These are phyloP conservation scores for Menura novaehollandiae DNA, from an alignment of 2,113 vertebrate species.

Conservation along the genomic window DNA sequence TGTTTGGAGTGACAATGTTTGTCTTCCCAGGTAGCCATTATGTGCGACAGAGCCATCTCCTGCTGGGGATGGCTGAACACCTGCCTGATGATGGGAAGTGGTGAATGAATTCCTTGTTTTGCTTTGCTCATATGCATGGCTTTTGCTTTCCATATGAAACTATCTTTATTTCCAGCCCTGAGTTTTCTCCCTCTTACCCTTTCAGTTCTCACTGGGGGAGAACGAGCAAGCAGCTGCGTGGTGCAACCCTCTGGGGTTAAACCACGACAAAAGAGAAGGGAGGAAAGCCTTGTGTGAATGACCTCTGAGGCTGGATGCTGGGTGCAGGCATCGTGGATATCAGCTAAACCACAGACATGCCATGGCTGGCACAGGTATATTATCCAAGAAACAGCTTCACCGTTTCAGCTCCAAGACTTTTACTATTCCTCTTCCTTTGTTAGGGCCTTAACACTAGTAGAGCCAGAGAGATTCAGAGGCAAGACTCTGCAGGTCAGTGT, in stretches of 20 bases:
- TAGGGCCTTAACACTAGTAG: background rate
- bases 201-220: background rate
- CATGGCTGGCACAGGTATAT: background rate
- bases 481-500: background rate
- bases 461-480: background rate
- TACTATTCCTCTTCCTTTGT: background rate
- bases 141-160: background rate
- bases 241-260: background rate
- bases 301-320: background rate
- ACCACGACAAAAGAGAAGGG: fast-evolving
- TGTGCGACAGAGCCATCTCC: background rate
- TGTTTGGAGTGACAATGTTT: background rate
- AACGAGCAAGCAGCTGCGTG: background rate
- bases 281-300: background rate
- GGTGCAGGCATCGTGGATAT: background rate
- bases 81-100: background rate
- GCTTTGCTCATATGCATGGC: fast-evolving
- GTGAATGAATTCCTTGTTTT: background rate
- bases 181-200: background rate
- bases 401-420: background rate
- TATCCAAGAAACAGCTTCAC: background rate
- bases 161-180: background rate
- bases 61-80: background rate
- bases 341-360: background rate
- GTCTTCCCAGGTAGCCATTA: background rate